Percentiles rank a stretch among this genome's conserved stretches.
Evolutionary conservation across 37 sponge, comb jelly and placozoan species (phyloP).

Genomic region (Crambe crambe): DNA sequence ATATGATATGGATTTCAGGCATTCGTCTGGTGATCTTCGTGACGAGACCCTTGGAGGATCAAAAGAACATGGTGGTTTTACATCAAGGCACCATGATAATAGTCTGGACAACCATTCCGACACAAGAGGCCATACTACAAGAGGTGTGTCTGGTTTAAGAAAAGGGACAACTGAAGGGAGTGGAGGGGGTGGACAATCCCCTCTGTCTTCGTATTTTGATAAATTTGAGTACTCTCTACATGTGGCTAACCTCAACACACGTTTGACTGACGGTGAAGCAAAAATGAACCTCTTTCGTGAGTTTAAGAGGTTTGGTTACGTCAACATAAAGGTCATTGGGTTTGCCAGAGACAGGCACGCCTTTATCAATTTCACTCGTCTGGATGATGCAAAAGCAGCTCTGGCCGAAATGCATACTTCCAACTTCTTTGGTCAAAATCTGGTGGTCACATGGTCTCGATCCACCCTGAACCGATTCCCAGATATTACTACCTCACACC

Average conservation of each 20-base stretch:
- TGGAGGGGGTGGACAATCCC: background rate
- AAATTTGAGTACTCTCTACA: conserved; percentile 74
- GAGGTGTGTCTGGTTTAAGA: background rate
- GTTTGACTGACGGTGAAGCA: conserved; percentile 47
- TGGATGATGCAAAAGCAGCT: conserved; percentile 63
- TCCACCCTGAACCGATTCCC: conserved; percentile 57
- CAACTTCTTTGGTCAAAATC: conserved; percentile 38
- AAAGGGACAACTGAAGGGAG: background rate
- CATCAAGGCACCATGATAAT: background rate
- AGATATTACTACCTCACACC: background rate
- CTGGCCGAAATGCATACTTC: conserved; percentile 32
- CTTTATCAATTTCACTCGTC: conserved; percentile 70
- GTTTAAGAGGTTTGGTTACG: conserved; percentile 74
- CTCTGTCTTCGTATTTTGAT: conserved; percentile 1
- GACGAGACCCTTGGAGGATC: conserved; percentile 8
- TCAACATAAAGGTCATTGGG: conserved; percentile 75
- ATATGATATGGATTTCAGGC: background rate
- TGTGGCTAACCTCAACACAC: conserved; percentile 57
- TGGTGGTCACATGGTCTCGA: conserved; percentile 74
- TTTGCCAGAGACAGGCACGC: conserved; percentile 72
- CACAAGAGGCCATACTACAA: background rate
- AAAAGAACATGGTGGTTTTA: background rate
- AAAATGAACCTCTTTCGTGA: conserved; percentile 50
- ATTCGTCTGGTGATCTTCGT: background rate
- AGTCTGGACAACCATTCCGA: background rate